Evolutionary conservation across 2,113 vertebrate genomes (phyloP), one percentile per base, ranked within the genome.

Genomic region (Nycticebus coucang): DNA sequence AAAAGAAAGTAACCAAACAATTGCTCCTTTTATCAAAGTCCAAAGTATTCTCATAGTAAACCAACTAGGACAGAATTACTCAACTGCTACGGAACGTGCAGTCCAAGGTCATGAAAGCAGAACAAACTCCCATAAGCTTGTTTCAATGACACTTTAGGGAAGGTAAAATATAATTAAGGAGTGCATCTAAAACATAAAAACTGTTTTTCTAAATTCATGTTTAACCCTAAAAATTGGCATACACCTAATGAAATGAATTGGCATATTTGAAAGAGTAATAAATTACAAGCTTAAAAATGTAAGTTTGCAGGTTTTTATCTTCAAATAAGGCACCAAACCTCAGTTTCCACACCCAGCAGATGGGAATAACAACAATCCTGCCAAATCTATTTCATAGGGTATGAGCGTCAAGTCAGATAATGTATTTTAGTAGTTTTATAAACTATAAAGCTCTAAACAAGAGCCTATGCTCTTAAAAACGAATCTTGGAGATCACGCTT

Each of bases 1-100:
- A 89, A 96, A 95, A 91, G n/a, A 97, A 89, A 96, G 59, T 78
- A 57, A 82, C 68, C 69, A 87, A 95, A 93, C 21, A 57, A 66
- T 18, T 87, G 60, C 11, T 35, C 14, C 41, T 95, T 93, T 92
- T 60, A 96, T 86, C 78, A 89, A 97, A 95, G 95, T 97, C 80
- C 95, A 97, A 96, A 95, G 90, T 90, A 66, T 87, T 89, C 45
- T 89, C 21, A 45, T 2, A 7, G 53, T 71, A 93, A 97, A 97
- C 50, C 81, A 90, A 66, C 62, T n/a, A 84, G 81, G 75, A 53
- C 50, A 97, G 93, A 95, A 85, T 97, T 97, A 95, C 81, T 92
- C 93, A 97, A 96, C 0, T 95, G 21, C n/a, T 72, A 11, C 80
- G 41, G 95, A 91, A 93, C 71, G n/a, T 68, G 55, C 28, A 68